These are phyloP conservation scores for Thripadectes ignobilis DNA, from an alignment of 2,797 vertebrate species.

Conservation along the genomic window DNA sequence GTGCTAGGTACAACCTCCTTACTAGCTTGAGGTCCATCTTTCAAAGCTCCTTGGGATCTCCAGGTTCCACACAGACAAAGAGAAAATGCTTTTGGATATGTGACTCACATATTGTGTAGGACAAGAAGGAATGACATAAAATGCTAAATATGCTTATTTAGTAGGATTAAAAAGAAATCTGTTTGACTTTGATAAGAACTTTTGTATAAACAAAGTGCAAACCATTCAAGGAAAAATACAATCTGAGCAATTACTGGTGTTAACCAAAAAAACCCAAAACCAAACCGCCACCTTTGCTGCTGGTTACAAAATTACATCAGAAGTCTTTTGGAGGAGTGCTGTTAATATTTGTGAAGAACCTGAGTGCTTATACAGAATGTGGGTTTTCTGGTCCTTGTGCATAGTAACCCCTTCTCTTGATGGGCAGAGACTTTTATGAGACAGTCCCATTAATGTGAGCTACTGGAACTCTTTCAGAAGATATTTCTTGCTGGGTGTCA, in stretches of 20 bases:
- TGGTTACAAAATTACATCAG: background rate
- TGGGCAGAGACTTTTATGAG: background rate
- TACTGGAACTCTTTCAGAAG: background rate
- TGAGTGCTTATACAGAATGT: background rate
- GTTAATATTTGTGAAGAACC: background rate
- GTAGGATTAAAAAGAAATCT: background rate
- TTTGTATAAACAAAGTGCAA: background rate
- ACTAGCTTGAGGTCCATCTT: background rate
- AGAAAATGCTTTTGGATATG: background rate
- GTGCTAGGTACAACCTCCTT: background rate
- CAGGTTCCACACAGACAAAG: background rate
- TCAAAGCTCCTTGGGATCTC: background rate
- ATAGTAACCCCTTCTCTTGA: background rate
- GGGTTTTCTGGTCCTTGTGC: background rate
- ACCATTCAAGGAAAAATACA: background rate
- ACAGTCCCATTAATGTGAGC: background rate
- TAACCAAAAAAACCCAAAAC: background rate
- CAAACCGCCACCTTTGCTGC: background rate
- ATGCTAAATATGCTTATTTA: background rate
- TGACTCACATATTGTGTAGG: background rate
- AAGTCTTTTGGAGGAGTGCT: background rate
- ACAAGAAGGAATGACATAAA: background rate
- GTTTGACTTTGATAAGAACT: background rate
- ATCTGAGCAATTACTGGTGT: background rate
- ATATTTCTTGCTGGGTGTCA: background rate